These are phyloP conservation scores for Phasianus colchicus DNA, from an alignment of 2,113 vertebrate genomes.

Conservation along the genomic window DNA sequence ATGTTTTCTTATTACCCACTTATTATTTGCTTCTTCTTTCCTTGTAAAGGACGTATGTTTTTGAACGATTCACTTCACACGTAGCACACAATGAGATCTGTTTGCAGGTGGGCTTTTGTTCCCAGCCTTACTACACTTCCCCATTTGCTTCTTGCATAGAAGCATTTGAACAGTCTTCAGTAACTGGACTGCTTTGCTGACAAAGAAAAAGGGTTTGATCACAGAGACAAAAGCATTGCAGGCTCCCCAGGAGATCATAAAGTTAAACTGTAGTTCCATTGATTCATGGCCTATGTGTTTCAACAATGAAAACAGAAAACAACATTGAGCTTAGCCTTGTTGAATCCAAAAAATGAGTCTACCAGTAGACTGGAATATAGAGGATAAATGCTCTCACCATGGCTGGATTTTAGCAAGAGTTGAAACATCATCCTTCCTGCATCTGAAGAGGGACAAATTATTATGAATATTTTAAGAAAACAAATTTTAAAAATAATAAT, in stretches of 20 bases:
- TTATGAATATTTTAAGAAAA: constrained; percentile 19
- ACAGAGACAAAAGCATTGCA: constrained; percentile 53
- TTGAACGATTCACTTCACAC: accelerated
- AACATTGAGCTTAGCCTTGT: neutral
- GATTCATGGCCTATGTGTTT: neutral
- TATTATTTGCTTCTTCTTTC: neutral
- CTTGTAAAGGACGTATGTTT: neutral
- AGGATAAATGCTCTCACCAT: neutral
- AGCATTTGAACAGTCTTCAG: neutral
- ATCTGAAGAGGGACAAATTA: neutral
- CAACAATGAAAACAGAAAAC: constrained; percentile 41
- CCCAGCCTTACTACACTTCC: neutral
- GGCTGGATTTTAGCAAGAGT: neutral
- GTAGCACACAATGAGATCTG: accelerated
- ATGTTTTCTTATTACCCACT: neutral
- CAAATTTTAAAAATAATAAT: neutral
- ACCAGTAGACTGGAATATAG: neutral
- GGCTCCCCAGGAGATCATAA: constrained; percentile 32
- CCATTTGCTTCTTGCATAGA: neutral
- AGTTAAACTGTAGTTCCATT: neutral
- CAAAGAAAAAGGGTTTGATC: constrained; percentile 1
- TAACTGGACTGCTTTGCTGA: neutral
- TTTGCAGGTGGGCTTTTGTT: neutral
- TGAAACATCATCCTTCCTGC: constrained; percentile 13
- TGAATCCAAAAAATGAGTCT: neutral